phyloP scores from a whole-genome alignment of 2,888 invertebrate genomes.

The Coremacera marginata region DNA sequence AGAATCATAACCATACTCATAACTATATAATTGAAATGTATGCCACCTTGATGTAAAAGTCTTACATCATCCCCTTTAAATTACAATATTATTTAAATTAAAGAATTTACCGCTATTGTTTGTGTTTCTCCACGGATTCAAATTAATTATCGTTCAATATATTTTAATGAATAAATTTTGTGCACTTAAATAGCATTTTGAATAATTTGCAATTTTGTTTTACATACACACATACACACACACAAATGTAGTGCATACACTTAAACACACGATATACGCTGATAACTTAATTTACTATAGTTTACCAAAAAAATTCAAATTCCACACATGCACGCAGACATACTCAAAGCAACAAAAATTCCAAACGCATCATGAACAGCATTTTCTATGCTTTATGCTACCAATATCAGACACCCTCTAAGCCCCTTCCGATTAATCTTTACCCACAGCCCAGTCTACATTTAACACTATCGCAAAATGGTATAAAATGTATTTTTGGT shows the following conservation, averaged over 20 bases:
- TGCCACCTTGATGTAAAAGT: too few relatives aligned
- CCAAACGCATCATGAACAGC: constrained; percentile 15
- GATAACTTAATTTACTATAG: constrained; percentile 29
- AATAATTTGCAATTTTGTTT: too few relatives aligned
- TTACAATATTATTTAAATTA: neutral
- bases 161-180: too few relatives aligned
- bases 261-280: neutral
- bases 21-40: too few relatives aligned
- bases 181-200: too few relatives aligned
- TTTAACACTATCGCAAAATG: too few relatives aligned
- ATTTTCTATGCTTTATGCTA: neutral
- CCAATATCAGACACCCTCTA: neutral
- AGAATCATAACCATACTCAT: too few relatives aligned
- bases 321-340: constrained; percentile 17
- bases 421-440: neutral
- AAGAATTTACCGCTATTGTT: neutral
- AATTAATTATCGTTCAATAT: too few relatives aligned
- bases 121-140: neutral
- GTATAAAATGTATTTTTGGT: too few relatives aligned
- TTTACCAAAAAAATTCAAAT: constrained; percentile 31
- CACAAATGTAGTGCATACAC: neutral
- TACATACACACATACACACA: too few relatives aligned
- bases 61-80: neutral
- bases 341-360: neutral
- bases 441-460: neutral